Evolutionary conservation across 2,113 vertebrate species (phyloP).

Genomic region (Vimba vimba): DNA sequence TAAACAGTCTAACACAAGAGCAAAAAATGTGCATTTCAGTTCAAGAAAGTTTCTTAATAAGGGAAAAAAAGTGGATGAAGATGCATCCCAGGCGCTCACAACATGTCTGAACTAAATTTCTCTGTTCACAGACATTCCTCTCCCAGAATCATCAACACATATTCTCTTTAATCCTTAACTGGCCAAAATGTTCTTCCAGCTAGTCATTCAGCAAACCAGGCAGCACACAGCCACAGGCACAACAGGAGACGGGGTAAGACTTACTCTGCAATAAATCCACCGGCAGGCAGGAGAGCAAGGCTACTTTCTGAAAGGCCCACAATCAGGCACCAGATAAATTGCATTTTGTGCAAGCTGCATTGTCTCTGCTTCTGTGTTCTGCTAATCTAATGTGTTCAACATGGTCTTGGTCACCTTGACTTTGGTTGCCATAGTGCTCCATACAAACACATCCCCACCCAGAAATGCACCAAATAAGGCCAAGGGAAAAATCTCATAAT

Average conservation of each 20-base stretch:
- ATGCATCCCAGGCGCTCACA: conserved; percentile 29
- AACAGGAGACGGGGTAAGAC: conserved; percentile 61
- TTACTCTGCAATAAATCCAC: conserved; percentile 78
- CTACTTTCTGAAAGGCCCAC: conserved; percentile 75
- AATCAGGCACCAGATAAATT: conserved; percentile 77
- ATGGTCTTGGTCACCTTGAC: conserved; percentile 86
- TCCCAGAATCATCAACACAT: conserved; percentile 9
- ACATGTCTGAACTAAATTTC: not conserved
- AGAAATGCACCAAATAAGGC: conserved; percentile 84
- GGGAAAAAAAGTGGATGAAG: conserved; percentile 4
- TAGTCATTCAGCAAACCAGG: conserved; percentile 30
- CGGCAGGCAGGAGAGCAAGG: conserved; percentile 60
- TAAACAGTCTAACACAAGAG: conserved; percentile 32
- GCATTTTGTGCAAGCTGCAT: conserved; percentile 77
- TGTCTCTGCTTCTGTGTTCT: conserved; percentile 77
- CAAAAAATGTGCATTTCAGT: conserved; percentile 35
- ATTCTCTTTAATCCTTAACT: conserved; percentile 35
- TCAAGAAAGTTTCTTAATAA: conserved; percentile 31
- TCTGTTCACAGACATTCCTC: conserved; percentile 15
- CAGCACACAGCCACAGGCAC: conserved; percentile 47
- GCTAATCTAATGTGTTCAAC: conserved; percentile 82
- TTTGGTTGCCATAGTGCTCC: conserved; percentile 82
- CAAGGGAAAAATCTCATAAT: conserved; percentile 76
- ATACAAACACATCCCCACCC: conserved; percentile 84
- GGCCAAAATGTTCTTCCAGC: conserved; percentile 24